Evolutionary conservation across 2,797 vertebrate genomes (phyloP).

Genomic region (Prunella strophiata): DNA sequence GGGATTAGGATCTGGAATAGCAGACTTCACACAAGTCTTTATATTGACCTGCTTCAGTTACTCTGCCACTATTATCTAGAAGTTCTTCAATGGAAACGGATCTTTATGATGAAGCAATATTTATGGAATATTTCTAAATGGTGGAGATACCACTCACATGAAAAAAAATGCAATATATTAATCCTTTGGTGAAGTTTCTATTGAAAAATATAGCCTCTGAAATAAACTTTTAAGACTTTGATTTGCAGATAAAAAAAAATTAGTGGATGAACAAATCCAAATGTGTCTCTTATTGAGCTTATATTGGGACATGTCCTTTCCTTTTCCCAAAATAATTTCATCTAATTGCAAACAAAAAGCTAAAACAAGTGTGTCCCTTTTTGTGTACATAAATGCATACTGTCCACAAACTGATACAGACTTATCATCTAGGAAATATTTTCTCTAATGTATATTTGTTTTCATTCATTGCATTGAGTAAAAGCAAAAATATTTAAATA

Average conservation of each 20-base stretch:
- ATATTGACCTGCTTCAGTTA: not conserved
- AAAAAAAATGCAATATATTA: not conserved
- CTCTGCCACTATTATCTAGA: not conserved
- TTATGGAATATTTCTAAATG: not conserved
- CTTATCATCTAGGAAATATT: slow-evolving; percentile 13
- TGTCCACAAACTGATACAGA: not conserved
- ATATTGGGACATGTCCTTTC: not conserved
- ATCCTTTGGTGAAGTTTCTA: not conserved
- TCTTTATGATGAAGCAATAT: not conserved
- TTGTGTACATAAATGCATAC: not conserved
- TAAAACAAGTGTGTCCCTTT: not conserved
- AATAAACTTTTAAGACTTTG: not conserved
- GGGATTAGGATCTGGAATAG: not conserved
- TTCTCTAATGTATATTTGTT: slow-evolving; percentile 17
- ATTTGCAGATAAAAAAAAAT: not conserved
- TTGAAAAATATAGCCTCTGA: slow-evolving; percentile 25
- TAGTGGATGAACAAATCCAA: not conserved
- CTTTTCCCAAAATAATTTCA: not conserved
- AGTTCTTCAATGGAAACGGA: not conserved
- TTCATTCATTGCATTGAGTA: not conserved
- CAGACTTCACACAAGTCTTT: not conserved
- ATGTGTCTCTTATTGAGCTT: not conserved
- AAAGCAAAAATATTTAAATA: slow-evolving; percentile 48
- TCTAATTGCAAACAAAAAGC: not conserved
- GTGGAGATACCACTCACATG: not conserved